Evolutionary conservation across 1,140 invertebrate species (phyloP), one percentile per base, ranked within the genome.

Genomic region (Oppia nitens): DNA sequence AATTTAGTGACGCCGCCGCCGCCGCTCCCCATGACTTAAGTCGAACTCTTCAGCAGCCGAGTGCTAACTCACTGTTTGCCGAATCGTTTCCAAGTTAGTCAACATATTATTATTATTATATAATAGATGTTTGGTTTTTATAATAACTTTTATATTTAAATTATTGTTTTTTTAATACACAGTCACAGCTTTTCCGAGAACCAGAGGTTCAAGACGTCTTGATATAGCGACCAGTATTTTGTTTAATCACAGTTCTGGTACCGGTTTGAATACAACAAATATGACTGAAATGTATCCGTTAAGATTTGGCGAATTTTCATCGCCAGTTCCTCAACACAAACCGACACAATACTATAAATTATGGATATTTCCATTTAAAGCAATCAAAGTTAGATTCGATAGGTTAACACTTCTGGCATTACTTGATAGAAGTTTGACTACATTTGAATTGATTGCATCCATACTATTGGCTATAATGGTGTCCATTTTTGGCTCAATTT

Each of bases 401-500:
- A 78, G 94, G 50, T 74, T 98, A 48, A 83, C 89, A 60, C 73
- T 98, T 12, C 76, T 96, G 68, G 90, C 93, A 0, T 72, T 98
- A 0, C 79, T 98, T 57, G 95, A 99, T 73, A 73, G 88, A 49
- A 97, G 96, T 71, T 70, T 87, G 21, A 87, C 86, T 9, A 76
- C 85, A 60, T 74, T 80, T 59, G 93, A 97, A 70, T 85, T 85
- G n/a, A 70, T 87, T 12, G 70, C 91, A 29, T 85, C 87, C 3
- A 82, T 91, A 51, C 63, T 90, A 6, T 73, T 98, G 48, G 88
- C 90, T 0, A 77, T 89, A n/a, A 66, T 81, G 47, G 92, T 98
- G 0, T 83, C 87, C 0, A 78, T 86, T 48, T 72, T 97, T 47
- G 91, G 92, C 0, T 80, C 88, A 0, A 71, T 84, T 47, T 76